These are phyloP conservation scores for Diabrotica undecimpunctata DNA, from an alignment of 1,140 invertebrate genomes.

Conservation along the genomic window DNA sequence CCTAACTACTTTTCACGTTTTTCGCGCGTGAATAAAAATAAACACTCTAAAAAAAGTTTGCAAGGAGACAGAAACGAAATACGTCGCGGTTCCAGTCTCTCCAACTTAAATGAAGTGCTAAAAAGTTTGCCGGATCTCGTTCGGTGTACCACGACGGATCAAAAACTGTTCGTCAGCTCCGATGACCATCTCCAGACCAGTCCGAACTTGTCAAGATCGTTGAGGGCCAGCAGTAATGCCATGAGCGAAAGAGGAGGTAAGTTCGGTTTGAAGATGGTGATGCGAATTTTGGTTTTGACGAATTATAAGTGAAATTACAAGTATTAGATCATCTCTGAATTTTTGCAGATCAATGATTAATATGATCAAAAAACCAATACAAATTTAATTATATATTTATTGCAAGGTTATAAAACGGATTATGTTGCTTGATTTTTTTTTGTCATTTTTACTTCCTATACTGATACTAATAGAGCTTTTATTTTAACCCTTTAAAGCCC, in stretches of 20 bases:
- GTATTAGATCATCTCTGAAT: no score
- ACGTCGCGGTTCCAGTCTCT: constrained; percentile 66
- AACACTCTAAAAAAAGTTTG: constrained; percentile 24
- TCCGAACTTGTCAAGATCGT: constrained; percentile 52
- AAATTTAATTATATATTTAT: no score
- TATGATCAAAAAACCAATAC: no score
- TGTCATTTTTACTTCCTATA: no score
- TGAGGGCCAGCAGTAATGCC: constrained; percentile 46
- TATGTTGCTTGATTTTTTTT: no score
- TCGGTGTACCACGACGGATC: constrained; percentile 49
- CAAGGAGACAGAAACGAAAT: constrained; percentile 50
- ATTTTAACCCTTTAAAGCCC: no score
- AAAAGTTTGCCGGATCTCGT: constrained; percentile 49
- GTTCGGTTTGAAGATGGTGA: not conserved
- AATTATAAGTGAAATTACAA: not conserved
- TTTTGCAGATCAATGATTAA: no score
- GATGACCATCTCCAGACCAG: constrained; percentile 49
- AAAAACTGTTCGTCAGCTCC: constrained; percentile 45
- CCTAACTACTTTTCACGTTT: constrained; percentile 7
- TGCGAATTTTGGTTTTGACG: not conserved
- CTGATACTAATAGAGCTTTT: no score
- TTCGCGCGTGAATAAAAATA: constrained; percentile 32
- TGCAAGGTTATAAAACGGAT: no score
- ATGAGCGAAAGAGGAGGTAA: constrained; percentile 43
- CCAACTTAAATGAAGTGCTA: constrained; percentile 63